A percentile compares a stretch with the other conserved stretches of the same genome.
Evolutionary conservation across 2,888 invertebrate genomes (phyloP).

Genomic region (Trachelus stipa): DNA sequence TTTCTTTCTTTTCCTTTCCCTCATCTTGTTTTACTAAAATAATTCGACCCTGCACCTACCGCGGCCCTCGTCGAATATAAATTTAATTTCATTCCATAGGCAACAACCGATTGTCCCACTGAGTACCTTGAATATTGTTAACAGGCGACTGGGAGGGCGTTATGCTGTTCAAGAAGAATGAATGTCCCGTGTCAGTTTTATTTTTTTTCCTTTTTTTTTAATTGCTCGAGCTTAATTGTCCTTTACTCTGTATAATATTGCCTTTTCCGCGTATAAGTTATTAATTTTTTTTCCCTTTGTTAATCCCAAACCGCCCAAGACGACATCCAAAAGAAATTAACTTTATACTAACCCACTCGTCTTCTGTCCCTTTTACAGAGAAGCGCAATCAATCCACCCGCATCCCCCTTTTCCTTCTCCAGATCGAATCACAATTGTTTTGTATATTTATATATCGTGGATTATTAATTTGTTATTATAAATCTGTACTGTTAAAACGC

Average conservation of each 20-base stretch:
- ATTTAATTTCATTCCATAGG: neutral
- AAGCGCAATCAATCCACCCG: neutral
- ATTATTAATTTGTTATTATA: constrained; percentile 26
- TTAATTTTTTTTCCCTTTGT: neutral
- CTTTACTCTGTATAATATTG: neutral
- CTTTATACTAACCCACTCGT: neutral
- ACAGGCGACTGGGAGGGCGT: neutral
- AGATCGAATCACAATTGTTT: constrained; percentile 31
- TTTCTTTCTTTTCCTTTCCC: neutral
- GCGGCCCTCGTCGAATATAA: neutral
- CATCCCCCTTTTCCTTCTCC: too few relatives aligned
- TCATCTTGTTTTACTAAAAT: neutral
- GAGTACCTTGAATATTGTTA: neutral
- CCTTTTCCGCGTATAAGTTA: neutral
- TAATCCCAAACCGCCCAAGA: neutral
- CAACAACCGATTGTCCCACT: neutral
- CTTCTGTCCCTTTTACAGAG: neutral
- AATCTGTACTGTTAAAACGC: neutral
- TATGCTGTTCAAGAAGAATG: neutral
- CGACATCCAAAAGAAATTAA: neutral
- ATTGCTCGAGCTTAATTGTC: neutral
- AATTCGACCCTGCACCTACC: neutral
- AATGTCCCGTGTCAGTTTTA: neutral
- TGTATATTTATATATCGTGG: constrained; percentile 39
- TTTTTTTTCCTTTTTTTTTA: neutral